Evolutionary conservation across 2,797 vertebrate genomes (phyloP), one percentile per base, ranked within the genome.

Genomic region (Neosalanx taihuensis): DNA sequence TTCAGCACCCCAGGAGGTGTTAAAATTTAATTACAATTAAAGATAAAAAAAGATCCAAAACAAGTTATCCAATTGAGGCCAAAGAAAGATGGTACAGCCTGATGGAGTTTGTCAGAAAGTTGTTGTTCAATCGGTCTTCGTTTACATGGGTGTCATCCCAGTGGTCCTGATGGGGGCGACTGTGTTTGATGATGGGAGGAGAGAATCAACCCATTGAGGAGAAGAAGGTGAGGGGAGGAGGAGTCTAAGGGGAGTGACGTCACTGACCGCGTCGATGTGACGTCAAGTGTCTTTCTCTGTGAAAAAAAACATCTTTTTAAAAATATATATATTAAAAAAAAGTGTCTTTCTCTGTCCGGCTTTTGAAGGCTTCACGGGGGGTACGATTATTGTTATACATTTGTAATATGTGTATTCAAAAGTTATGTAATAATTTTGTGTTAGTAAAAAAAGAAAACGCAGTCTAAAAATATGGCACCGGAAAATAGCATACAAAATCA

Each of bases 241-340:
- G 89, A 87, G 87, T 77, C 78, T 41, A 10, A 7, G 80, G 72
- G 56, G 70, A 41, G 37, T 1, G 73, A 26, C 89, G 89, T 92
- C 90, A 92, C 73, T 6, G 46, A 23, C 46, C 75, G 82, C 87
- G 88, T 87, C 80, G 81, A 56, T 69, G 15, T 91, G 91, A 91
- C 90, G 89, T 83, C 87, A 86, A 73, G 72, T 68, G 75, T 18
- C 46, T 81, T 46, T 5, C 12, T 12, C 41, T 46, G 41, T 2
- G 1, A 12, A 46, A 46, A 5, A 12, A 46, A 12, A 26, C 1
- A 26, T 26, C 23, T 1, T 26, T 26, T 1, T 1, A 26, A 26
- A 26, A 26, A 26, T 1, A 26, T 26, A 26, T 26, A 26, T 26
- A 26, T 26, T 26, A 1, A 26, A 26, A 26, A 26, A 12, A 12